Conservation (phyloP, 2,113 vertebrate genomes). For the Chroicocephalus ridibundus region DNA sequence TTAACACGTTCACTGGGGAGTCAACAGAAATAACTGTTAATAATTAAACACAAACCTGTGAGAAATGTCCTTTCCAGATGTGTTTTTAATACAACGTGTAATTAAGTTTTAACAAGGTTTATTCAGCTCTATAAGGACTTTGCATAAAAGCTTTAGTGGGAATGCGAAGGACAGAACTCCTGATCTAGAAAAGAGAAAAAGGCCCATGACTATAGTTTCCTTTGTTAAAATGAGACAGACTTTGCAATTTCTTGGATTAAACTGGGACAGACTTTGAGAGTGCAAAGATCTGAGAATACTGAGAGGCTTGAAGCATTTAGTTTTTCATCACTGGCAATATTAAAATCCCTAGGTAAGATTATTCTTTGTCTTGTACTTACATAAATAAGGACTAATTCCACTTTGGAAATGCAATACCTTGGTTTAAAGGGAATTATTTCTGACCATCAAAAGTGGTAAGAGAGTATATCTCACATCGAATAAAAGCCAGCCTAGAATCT, state of each 20-base stretch:
- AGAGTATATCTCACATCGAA: not conserved
- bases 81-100: not conserved
- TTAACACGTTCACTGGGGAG: not conserved
- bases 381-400: not conserved
- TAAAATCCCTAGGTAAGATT: not conserved
- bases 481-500: not conserved
- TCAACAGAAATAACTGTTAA: not conserved
- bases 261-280: not conserved
- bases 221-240: not conserved
- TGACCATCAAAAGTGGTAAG: not conserved
- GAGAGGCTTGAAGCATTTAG: not conserved
- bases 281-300: not conserved
- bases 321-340: conserved; percentile 2
- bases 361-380: not conserved
- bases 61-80: not conserved
- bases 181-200: not conserved
- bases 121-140: not conserved
- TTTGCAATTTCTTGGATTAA: not conserved
- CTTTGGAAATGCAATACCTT: not conserved
- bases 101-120: conserved; percentile 5
- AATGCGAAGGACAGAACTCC: not conserved
- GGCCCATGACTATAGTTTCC: not conserved
- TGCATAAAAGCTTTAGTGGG: not conserved
- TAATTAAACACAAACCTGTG: not conserved
- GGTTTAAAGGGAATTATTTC: not conserved